Evolutionary conservation across 1,140 invertebrate genomes (phyloP).

Genomic region (Drosophila erecta): DNA sequence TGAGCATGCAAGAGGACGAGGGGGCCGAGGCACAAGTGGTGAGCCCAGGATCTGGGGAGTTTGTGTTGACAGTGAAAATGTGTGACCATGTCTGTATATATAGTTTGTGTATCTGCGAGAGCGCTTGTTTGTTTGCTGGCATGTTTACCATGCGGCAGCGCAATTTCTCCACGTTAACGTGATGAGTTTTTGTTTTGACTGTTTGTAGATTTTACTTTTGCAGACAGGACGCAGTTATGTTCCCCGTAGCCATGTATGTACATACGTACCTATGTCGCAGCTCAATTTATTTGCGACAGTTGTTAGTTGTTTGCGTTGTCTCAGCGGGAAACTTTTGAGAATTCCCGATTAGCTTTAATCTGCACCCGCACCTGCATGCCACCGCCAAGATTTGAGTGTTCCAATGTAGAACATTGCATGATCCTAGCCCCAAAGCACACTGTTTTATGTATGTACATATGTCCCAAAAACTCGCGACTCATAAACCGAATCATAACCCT

Average conservation of each 20-base stretch:
- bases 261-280: constrained; percentile 17
- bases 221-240: constrained; percentile 34
- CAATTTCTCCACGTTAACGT: constrained; percentile 64
- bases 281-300: constrained; percentile 68
- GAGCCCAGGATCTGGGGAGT: constrained; percentile 46
- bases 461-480: constrained; percentile 23
- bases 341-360: constrained; percentile 33
- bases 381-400: constrained; percentile 11
- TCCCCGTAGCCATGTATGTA: not conserved
- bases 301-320: constrained; percentile 35
- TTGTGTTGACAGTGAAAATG: constrained; percentile 70
- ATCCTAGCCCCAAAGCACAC: constrained; percentile 10
- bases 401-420: constrained; percentile 12
- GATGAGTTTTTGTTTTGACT: constrained; percentile 70
- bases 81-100: constrained; percentile 46
- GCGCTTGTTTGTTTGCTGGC: constrained; percentile 45
- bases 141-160: constrained; percentile 58
- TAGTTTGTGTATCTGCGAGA: constrained; percentile 11
- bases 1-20: constrained; percentile 38
- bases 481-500: constrained; percentile 33
- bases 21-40: constrained; percentile 5
- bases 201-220: constrained; percentile 55
- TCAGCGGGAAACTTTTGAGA: constrained; percentile 29
- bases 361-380: constrained; percentile 22
- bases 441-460: constrained; percentile 17